A percentile compares a stretch with the other conserved stretches of the same genome.
Evolutionary conservation across 2,888 invertebrate species (phyloP).

Genomic region (Acanthoscelides obtectus): DNA sequence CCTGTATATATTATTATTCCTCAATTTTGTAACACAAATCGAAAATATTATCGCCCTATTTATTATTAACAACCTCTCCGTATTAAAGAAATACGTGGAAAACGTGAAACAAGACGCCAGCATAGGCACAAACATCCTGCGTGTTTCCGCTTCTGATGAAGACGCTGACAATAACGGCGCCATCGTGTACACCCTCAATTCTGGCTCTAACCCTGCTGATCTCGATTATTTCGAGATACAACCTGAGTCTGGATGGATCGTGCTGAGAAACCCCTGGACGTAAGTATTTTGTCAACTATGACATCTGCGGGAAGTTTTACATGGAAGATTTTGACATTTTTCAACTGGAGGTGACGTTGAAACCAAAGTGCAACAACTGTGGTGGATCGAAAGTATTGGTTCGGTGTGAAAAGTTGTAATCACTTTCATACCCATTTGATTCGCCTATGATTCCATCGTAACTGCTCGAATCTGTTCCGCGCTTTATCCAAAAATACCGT

Average conservation of each 20-base stretch:
- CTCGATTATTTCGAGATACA: slow-evolving; percentile 96
- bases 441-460: too few species aligned
- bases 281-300: slow-evolving; percentile 60
- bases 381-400: too few species aligned
- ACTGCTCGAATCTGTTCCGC: too few species aligned
- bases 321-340: not conserved
- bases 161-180: slow-evolving; percentile 97
- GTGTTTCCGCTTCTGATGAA: slow-evolving; percentile 94
- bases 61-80: not conserved
- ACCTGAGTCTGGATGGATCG: slow-evolving; percentile 96
- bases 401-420: too few species aligned
- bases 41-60: too few species aligned
- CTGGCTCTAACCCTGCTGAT: slow-evolving; percentile 82
- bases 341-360: not conserved
- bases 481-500: too few species aligned
- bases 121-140: slow-evolving; percentile 88
- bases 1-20: too few species aligned
- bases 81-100: slow-evolving; percentile 87
- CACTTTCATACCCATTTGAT: too few species aligned
- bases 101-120: slow-evolving; percentile 96
- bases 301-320: not conserved
- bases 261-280: slow-evolving; percentile 92
- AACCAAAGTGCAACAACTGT: too few species aligned
- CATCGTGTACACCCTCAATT: slow-evolving; percentile 86
- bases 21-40: too few species aligned